Base-by-base conservation (phyloP, 2,888 invertebrate genomes). In the Temnothorax ravouxi region DNA sequence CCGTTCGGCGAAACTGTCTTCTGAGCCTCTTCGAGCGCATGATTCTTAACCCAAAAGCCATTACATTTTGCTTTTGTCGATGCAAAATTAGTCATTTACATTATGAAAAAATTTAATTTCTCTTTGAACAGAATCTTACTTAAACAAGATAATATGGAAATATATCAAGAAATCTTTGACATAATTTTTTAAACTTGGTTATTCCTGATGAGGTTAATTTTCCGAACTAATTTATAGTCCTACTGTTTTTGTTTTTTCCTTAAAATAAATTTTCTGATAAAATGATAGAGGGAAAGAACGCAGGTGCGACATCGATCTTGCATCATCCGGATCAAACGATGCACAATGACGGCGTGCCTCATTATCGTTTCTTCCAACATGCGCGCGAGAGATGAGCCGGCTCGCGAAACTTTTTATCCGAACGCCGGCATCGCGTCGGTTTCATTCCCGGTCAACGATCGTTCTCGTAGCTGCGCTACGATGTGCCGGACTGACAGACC, bases 401-500 rank as follows among this genome's bases (percentile, higher is more conserved):
- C 38, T 54, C 74, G 81, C 81, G 34, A 75, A 76, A 75, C 29
- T 54, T 54, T 74, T 75, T 47, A 52, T 66, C 80, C 84, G 85
- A 80, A 52, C 67, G 79, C 56, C 82, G 74, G 52, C 88, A 84
- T 84, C 84, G 90, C 84, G 87, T 89, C 87, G 85, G 90, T 90
- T 89, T 90, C 90, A 88, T 89, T 88, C 88, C 85, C 89, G 84
- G 85, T 66, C 88, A 88, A 90, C 87, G 90, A 92, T 92, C 91
- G 87, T 89, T 88, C 88, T 76, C 66, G 66, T 67, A 47, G 88
- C 88, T 89, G 85, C 86, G 91, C 88, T 89, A 90, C 72, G 91
- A 91, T 90, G 90, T 88, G 86, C 90, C 85, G 89, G 91, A 93
- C 92, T 92, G 93, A 93, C 93, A 92, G 93, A 91, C 88, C 91